These are phyloP conservation scores for Mustela lutreola DNA, from an alignment of 2,113 vertebrate genomes.

Conservation along the genomic window DNA sequence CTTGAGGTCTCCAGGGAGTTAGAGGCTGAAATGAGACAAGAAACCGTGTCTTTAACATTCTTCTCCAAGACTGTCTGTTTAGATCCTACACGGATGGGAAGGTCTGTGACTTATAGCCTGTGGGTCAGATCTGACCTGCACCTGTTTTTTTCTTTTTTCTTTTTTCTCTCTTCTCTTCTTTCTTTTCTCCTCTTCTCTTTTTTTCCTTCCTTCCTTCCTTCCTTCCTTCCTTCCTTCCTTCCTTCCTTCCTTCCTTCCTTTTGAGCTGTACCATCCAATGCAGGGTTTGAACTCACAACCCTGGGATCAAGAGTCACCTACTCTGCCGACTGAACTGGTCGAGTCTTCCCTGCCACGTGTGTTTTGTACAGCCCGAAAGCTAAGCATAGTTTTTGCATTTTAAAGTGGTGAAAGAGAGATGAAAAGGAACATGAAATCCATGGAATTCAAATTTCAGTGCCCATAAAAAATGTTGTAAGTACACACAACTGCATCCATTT, in stretches of 20 bases:
- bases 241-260: too few relatives aligned
- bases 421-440: background rate
- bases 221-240: too few relatives aligned
- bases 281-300: background rate
- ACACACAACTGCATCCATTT: fast-evolving
- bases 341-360: too few relatives aligned
- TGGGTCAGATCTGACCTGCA: background rate
- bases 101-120: fast-evolving
- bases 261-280: background rate
- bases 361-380: too few relatives aligned
- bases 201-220: too few relatives aligned
- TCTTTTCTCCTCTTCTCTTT: too few relatives aligned
- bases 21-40: background rate
- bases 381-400: background rate
- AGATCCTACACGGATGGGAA: fast-evolving
- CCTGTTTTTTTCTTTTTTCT: background rate
- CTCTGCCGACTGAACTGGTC: background rate
- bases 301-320: background rate
- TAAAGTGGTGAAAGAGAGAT: background rate
- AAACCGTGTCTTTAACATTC: background rate
- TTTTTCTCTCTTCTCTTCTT: too few relatives aligned
- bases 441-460: background rate
- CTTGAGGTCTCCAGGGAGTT: background rate
- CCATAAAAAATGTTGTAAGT: fast-evolving
- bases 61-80: background rate